These are phyloP conservation scores for Leucania comma DNA, from an alignment of 2,888 invertebrate species.

Conservation along the genomic window DNA sequence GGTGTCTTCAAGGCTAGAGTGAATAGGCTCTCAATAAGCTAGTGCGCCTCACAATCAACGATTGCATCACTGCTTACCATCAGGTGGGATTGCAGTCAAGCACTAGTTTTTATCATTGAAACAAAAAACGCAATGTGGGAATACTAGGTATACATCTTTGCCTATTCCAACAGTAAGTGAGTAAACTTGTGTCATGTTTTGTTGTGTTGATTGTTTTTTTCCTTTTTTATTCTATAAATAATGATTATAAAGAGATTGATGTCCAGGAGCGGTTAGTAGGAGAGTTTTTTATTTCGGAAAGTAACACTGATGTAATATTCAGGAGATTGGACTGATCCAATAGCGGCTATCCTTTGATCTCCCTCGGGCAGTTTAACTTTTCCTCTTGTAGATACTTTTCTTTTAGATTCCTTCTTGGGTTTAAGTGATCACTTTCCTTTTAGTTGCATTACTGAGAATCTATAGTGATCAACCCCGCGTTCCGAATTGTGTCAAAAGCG, in stretches of 20 bases:
- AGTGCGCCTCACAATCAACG: no score
- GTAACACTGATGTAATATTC: slow-evolving; percentile 25
- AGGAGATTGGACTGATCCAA: slow-evolving; percentile 23
- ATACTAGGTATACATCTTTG: no score
- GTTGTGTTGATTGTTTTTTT: no score
- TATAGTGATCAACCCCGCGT: background rate
- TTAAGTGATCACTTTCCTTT: background rate
- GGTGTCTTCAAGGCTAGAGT: no score
- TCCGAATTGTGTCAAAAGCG: no score
- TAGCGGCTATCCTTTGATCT: slow-evolving; percentile 6
- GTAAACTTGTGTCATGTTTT: no score
- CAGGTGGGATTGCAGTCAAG: no score
- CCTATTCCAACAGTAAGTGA: no score
- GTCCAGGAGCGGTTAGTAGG: background rate
- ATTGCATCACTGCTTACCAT: no score
- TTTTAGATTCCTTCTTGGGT: background rate
- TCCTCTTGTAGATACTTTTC: background rate
- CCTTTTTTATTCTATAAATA: background rate
- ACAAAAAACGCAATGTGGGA: no score
- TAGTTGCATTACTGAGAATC: background rate
- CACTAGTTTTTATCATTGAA: no score
- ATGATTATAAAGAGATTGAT: background rate
- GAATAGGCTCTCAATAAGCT: no score
- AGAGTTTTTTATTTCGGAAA: slow-evolving; percentile 5
- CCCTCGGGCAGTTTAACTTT: slow-evolving; percentile 1